Evolutionary conservation across 2,888 invertebrate species (phyloP).

Genomic region (Mimumesa dahlbomi): DNA sequence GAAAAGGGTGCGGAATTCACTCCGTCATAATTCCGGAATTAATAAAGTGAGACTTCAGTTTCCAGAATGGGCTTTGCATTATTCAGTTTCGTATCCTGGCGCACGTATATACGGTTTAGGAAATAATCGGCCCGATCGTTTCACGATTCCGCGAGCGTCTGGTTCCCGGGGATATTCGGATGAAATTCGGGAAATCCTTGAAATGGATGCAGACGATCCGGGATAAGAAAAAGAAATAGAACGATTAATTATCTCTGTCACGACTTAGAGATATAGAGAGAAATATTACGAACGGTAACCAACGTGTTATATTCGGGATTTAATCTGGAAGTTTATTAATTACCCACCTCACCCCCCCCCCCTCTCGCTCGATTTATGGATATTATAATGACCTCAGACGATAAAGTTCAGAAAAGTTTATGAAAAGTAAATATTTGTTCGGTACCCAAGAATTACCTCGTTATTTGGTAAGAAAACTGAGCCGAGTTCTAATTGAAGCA

Average conservation of each 20-base stretch:
- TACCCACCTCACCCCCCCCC: too few species aligned
- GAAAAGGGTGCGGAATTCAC: not conserved
- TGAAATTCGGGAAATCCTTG: not conserved
- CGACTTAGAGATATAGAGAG: slow-evolving; percentile 2
- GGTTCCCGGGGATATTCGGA: not conserved
- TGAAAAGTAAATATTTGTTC: slow-evolving; percentile 20
- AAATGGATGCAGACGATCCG: slow-evolving; percentile 7
- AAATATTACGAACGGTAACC: not conserved
- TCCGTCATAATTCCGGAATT: not conserved
- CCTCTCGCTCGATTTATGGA: slow-evolving; percentile 5
- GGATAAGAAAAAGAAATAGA: not conserved
- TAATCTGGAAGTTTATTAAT: slow-evolving; percentile 44
- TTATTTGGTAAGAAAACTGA: slow-evolving; percentile 4
- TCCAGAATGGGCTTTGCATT: not conserved
- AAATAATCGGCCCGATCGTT: slow-evolving; percentile 33
- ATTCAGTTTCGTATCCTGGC: slow-evolving; percentile 1
- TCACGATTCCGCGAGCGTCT: slow-evolving; percentile 24
- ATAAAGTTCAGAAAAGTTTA: slow-evolving; percentile 1
- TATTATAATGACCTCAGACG: slow-evolving; percentile 2
- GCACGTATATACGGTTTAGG: slow-evolving; percentile 15
- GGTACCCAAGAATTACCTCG: not conserved
- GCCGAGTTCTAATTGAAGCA: slow-evolving; percentile 6
- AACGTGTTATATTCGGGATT: slow-evolving; percentile 12
- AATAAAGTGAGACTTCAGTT: slow-evolving; percentile 11
- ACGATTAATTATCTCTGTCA: slow-evolving; percentile 35